Evolutionary conservation across 2,113 vertebrate species (phyloP).

Genomic region (Dicrurus megarhynchus): DNA sequence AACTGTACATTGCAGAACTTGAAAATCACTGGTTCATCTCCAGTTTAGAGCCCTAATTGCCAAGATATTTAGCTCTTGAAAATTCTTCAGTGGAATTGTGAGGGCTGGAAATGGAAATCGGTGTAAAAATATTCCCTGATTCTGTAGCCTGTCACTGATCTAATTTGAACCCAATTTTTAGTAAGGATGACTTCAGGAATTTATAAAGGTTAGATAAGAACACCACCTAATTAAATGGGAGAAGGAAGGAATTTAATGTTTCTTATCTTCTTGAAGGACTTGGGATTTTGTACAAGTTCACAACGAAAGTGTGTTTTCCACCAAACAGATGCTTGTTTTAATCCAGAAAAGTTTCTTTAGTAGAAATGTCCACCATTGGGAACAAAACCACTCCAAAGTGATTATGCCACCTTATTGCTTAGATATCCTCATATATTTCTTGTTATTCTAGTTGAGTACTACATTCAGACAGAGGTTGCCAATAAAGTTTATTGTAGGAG

Average conservation of each 20-base stretch:
- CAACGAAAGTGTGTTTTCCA: background rate
- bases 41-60: background rate
- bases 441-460: conserved; percentile 97
- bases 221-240: background rate
- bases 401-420: conserved; percentile 55
- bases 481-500: conserved; percentile 99
- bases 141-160: background rate
- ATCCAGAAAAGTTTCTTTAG: background rate
- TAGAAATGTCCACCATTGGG: background rate
- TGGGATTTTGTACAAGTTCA: background rate
- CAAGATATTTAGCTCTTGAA: background rate
- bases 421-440: conserved; percentile 85
- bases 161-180: background rate
- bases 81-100: background rate
- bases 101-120: background rate
- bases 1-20: background rate
- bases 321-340: background rate
- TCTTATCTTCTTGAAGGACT: background rate
- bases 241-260: background rate
- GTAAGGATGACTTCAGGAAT: background rate
- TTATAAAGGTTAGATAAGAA: background rate
- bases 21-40: background rate
- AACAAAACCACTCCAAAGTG: conserved; percentile 25
- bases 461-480: conserved; percentile 97
- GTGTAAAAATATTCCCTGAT: background rate